phyloP scores from a whole-genome alignment of 1,140 invertebrate genomes.

The Lutraria rhynchaena region DNA sequence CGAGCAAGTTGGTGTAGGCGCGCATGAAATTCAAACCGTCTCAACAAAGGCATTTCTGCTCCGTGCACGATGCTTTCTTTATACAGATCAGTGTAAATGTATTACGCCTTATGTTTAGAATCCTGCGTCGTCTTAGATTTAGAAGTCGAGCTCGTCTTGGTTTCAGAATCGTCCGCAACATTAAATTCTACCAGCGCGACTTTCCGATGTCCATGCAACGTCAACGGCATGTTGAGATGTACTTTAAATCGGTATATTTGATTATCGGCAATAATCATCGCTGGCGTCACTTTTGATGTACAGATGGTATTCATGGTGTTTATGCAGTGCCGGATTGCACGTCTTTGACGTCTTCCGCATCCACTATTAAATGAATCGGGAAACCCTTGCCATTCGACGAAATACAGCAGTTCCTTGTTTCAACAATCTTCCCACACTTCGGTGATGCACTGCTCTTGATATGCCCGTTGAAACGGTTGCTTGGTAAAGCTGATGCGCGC shows the following conservation, averaged over 20 bases:
- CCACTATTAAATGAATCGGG: too few relatives aligned
- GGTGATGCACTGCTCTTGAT: slow-evolving; percentile 45
- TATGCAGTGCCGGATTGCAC: too few relatives aligned
- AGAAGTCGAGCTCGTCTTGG: not conserved
- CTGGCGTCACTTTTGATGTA: slow-evolving; percentile 17
- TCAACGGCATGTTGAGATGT: slow-evolving; percentile 2
- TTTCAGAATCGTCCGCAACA: slow-evolving; percentile 10
- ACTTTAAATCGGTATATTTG: slow-evolving; percentile 11
- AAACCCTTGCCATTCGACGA: too few relatives aligned
- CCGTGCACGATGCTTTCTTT: too few relatives aligned
- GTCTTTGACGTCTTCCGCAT: too few relatives aligned
- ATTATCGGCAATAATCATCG: slow-evolving; percentile 7
- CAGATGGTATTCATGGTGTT: not conserved
- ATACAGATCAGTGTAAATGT: too few relatives aligned
- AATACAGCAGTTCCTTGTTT: too few relatives aligned
- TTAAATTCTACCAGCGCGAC: slow-evolving; percentile 3
- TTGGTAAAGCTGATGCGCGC: slow-evolving; percentile 50
- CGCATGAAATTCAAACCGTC: slow-evolving; percentile 9
- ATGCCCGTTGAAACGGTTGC: slow-evolving; percentile 35
- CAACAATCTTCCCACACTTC: slow-evolving; percentile 59
- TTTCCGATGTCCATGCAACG: slow-evolving; percentile 4
- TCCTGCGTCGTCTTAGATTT: too few relatives aligned
- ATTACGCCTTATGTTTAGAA: too few relatives aligned
- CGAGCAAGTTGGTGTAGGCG: slow-evolving; percentile 29
- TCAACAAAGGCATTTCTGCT: too few relatives aligned